A percentile compares a stretch with the other conserved stretches of the same genome.
phyloP scores from a whole-genome alignment of 2,888 invertebrate genomes.

The Rapana venosa region DNA sequence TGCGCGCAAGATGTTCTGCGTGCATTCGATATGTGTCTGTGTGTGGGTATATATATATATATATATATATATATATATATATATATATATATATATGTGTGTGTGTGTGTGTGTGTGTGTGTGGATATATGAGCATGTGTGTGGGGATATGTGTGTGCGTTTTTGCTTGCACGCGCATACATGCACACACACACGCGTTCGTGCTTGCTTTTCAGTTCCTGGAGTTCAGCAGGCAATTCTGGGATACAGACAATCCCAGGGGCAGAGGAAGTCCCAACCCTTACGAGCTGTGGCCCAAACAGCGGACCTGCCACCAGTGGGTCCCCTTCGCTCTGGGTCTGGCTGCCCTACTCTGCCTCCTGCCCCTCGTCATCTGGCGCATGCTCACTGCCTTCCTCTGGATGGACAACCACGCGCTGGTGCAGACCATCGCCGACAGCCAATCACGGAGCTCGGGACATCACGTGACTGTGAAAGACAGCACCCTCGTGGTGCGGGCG shows the following conservation, averaged over 20 bases:
- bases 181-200: neutral
- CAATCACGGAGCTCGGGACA: neutral
- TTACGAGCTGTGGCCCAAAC: neutral
- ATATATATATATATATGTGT: too few species aligned
- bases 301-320: conserved; percentile 31
- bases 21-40: too few species aligned
- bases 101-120: too few species aligned
- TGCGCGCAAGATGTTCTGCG: too few species aligned
- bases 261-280: neutral
- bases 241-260: neutral
- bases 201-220: neutral
- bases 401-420: conserved; percentile 30
- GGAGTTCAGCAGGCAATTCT: neutral
- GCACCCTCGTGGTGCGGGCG: conserved; percentile 22
- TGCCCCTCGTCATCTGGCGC: conserved; percentile 30
- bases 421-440: neutral
- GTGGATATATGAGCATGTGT: too few species aligned
- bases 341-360: conserved; percentile 15
- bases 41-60: too few species aligned
- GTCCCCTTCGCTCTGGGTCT: conserved; percentile 28
- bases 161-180: too few species aligned
- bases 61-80: too few species aligned
- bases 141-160: too few species aligned
- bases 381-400: conserved; percentile 30
- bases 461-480: conserved; percentile 27